Evolutionary conservation across 2,113 vertebrate species (phyloP).

Genomic region (Falco punctatus): DNA sequence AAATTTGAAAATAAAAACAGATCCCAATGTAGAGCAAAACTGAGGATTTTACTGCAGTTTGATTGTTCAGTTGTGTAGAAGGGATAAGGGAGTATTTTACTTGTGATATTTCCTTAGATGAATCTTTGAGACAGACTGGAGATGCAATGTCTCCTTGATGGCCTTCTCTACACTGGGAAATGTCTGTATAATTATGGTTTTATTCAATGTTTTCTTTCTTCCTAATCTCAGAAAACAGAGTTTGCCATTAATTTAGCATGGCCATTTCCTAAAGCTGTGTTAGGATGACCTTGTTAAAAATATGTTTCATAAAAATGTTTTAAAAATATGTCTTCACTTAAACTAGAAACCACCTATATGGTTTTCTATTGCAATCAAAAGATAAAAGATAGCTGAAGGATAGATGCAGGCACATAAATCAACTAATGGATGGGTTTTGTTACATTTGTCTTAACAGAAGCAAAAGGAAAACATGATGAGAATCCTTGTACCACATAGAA

Average conservation of each 20-base stretch:
- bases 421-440: not conserved
- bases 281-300: not conserved
- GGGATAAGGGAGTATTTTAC: not conserved
- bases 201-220: not conserved
- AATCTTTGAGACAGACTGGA: not conserved
- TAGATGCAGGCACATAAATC: not conserved
- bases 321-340: not conserved
- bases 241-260: not conserved
- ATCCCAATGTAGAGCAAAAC: not conserved
- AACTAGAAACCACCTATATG: not conserved
- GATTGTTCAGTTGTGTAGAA: not conserved
- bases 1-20: not conserved
- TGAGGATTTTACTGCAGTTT: not conserved
- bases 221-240: not conserved
- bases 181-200: not conserved
- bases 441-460: not conserved
- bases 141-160: not conserved
- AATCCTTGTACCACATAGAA: not conserved
- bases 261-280: not conserved
- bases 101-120: not conserved
- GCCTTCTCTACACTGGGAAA: not conserved
- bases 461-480: not conserved
- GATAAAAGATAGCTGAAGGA: not conserved
- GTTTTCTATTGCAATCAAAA: not conserved
- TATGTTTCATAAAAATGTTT: not conserved